These are phyloP conservation scores for Agrilus planipennis DNA, from an alignment of 1,140 invertebrate species.

Conservation along the genomic window DNA sequence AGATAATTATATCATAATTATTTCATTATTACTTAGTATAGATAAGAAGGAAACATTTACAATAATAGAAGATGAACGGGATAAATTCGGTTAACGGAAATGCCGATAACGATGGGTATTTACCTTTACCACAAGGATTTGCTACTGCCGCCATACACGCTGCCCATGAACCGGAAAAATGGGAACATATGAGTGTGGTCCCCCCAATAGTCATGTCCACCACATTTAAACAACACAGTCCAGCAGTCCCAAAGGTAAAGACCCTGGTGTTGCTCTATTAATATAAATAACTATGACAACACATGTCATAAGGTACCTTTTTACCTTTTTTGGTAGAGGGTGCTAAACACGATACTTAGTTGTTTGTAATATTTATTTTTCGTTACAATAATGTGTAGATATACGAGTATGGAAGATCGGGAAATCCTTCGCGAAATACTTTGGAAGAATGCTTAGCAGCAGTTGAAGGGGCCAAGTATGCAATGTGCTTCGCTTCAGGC, in stretches of 20 bases:
- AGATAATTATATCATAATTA: too few relatives aligned
- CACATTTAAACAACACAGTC: conserved; percentile 84
- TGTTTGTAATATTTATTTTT: too few relatives aligned
- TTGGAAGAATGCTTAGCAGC: conserved; percentile 84
- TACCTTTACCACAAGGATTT: conserved; percentile 48
- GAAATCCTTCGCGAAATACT: conserved; percentile 86
- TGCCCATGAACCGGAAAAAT: conserved; percentile 82
- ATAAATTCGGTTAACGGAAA: too few relatives aligned
- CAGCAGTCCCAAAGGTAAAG: conserved; percentile 67
- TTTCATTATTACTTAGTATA: too few relatives aligned
- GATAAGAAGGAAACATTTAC: too few relatives aligned
- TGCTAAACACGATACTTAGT: too few relatives aligned
- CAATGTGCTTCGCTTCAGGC: conserved; percentile 76
- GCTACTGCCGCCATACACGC: conserved; percentile 82
- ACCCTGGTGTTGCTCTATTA: too few relatives aligned
- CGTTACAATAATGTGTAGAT: conserved; percentile 57
- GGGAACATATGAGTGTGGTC: conserved; percentile 65
- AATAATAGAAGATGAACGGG: too few relatives aligned
- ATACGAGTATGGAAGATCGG: conserved; percentile 87
- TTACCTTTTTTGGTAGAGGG: too few relatives aligned
- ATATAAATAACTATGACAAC: too few relatives aligned
- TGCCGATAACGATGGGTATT: too few relatives aligned
- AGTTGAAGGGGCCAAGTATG: conserved; percentile 82
- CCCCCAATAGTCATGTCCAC: conserved; percentile 86
- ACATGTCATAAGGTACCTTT: too few relatives aligned